Conservation (phyloP, 2,797 vertebrate genomes). For the Pogoniulus pusillus region DNA sequence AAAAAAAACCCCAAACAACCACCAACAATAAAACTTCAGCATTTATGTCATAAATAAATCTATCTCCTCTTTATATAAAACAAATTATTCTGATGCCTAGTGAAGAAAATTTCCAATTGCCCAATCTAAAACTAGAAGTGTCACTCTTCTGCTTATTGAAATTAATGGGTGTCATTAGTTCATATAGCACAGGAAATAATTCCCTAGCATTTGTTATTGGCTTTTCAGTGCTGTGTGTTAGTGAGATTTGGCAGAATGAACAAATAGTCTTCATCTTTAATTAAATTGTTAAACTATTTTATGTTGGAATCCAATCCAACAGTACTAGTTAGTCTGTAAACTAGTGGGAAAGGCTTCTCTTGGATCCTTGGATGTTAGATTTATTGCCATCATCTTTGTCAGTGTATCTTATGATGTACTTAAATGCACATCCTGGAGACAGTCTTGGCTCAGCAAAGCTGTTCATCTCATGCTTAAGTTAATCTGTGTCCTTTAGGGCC, state of each 20-base stretch:
- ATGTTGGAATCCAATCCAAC: neutral
- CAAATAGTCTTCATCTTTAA: neutral
- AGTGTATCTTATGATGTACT: rapidly evolving
- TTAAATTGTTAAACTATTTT: neutral
- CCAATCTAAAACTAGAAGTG: neutral
- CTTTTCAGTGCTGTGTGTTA: neutral
- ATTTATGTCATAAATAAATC: neutral
- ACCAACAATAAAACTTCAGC: too few species aligned
- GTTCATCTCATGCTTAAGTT: neutral
- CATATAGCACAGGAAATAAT: neutral
- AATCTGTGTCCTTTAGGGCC: neutral
- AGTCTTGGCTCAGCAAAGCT: neutral
- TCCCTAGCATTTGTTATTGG: neutral
- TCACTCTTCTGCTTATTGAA: neutral
- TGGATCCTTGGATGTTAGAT: neutral
- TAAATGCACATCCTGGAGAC: neutral
- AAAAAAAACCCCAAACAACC: too few species aligned
- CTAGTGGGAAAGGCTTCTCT: neutral
- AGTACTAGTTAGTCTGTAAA: neutral
- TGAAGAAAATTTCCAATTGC: slow-evolving; percentile 14
- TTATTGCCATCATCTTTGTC: rapidly evolving
- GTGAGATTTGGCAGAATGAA: neutral
- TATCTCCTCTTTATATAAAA: neutral
- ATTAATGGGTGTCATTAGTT: neutral
- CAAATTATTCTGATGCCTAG: slow-evolving; percentile 30